Base-by-base conservation (phyloP, 2,113 vertebrate genomes). In the Perognathus longimembris region DNA sequence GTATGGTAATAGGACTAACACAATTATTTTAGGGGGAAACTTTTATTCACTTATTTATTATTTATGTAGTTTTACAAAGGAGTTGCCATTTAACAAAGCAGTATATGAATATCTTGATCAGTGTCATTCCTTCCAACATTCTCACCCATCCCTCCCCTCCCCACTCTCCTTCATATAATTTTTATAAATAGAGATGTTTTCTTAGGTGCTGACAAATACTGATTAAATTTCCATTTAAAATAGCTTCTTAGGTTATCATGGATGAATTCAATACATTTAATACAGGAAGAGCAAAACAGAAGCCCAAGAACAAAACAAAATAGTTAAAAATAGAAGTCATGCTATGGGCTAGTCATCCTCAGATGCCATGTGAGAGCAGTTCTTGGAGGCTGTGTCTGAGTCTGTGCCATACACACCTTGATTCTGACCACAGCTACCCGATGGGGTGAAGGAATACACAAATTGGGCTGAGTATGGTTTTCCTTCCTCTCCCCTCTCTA, bases 191-290 rank as follows among this genome's bases (percentile, higher is more conserved):
- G 67, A 50, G 32, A n/a, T 88, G 2, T 89, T 78, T 91, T 78
- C 32, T 87, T 64, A 81, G 74, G 61, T 83, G 28, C 67, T 85
- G 26, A 22, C 63, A 92, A 54, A 54, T 54, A 54, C 17, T 54
- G 50, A 1, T 15, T 76, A 42, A 61, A 54, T 17, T n/a, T 64
- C 26, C 81, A 40, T 76, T 76, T 30, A 45, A 45, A 20, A 80
- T 40, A 69, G 12, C 34, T 66, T 1, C 83, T 69, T 66, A 32
- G 36, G 34, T 57, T 54, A 84, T 67, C 40, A 85, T 5, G 75
- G 70, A 70, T 69, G 61, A 71, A 89, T 78, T n/a, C 82, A 85
- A 89, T 92, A 24, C 45, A 34, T 71, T 89, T 74, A 24, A 28
- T 24, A 18, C 34, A 34, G 20, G 42, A 90, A 90, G 36, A 88